These are phyloP conservation scores for Morphnarchus princeps DNA, from an alignment of 2,113 vertebrate genomes.

Conservation along the genomic window DNA sequence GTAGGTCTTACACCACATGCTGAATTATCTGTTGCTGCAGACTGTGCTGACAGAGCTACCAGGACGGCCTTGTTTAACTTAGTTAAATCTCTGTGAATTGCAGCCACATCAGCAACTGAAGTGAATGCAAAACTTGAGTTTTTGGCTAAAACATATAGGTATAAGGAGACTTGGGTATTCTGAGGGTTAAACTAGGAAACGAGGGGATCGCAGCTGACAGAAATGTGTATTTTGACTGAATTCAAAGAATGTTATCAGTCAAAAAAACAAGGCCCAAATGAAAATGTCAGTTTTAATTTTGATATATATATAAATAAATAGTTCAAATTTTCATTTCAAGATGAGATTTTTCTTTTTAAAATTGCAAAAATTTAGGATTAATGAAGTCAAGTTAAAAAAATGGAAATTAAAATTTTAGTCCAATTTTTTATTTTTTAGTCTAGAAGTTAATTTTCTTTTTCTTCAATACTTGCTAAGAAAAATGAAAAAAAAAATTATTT, in stretches of 20 bases:
- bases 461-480: not conserved
- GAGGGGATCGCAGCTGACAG: not conserved
- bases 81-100: not conserved
- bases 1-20: not conserved
- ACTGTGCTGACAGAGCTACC: not conserved
- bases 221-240: not conserved
- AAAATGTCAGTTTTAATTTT: not conserved
- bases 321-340: not conserved
- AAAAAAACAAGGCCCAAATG: not conserved
- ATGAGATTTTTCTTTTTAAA: not conserved
- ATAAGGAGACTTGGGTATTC: not conserved
- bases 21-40: not conserved
- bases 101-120: not conserved
- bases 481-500: not conserved
- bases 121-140: not conserved
- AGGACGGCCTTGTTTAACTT: not conserved
- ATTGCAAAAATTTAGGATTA: not conserved
- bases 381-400: not conserved
- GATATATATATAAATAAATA: not conserved
- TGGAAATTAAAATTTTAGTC: not conserved
- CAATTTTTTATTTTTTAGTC: not conserved
- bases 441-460: not conserved
- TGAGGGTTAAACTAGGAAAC: not conserved
- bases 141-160: not conserved
- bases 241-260: rapidly evolving